These are phyloP conservation scores for Tryphoninae sp. DNA, from an alignment of 2,888 invertebrate species.

Conservation along the genomic window DNA sequence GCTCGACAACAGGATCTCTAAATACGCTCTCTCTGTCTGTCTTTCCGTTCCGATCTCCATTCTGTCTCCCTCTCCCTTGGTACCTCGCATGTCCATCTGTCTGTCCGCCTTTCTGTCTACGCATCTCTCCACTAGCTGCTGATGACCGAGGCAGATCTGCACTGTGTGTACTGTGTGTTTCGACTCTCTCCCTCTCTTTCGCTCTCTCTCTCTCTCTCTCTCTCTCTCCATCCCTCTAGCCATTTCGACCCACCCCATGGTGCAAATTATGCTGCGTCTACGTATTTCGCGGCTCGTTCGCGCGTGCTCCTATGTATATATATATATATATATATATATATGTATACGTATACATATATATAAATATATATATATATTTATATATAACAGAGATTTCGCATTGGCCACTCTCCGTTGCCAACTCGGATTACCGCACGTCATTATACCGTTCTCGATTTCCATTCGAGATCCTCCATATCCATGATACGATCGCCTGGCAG, in stretches of 20 bases:
- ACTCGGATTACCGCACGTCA: constrained; percentile 57
- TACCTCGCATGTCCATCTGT: constrained; percentile 15
- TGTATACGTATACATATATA: neutral
- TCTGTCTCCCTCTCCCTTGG: neutral
- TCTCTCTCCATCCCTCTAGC: neutral
- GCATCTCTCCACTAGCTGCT: constrained; percentile 1
- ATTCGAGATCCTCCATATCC: constrained; percentile 41
- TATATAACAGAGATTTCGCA: constrained; percentile 8
- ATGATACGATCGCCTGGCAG: constrained; percentile 10
- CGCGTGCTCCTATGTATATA: neutral
- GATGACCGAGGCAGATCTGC: constrained; percentile 18
- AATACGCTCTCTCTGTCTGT: constrained; percentile 6
- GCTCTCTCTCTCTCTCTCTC: neutral
- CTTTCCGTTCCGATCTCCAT: constrained; percentile 1
- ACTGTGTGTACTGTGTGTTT: constrained; percentile 34
- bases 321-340: neutral
- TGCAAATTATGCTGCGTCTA: constrained; percentile 52
- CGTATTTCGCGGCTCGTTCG: constrained; percentile 41
- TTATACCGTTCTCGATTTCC: constrained; percentile 57
- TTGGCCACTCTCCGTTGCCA: constrained; percentile 30
- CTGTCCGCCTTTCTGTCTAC: constrained; percentile 43
- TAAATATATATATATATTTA: neutral
- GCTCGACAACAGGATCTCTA: constrained; percentile 41
- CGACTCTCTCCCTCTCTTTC: neutral
- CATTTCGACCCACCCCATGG: constrained; percentile 13